Evolutionary conservation across 2,888 invertebrate species (phyloP).

Genomic region (Leucania comma): DNA sequence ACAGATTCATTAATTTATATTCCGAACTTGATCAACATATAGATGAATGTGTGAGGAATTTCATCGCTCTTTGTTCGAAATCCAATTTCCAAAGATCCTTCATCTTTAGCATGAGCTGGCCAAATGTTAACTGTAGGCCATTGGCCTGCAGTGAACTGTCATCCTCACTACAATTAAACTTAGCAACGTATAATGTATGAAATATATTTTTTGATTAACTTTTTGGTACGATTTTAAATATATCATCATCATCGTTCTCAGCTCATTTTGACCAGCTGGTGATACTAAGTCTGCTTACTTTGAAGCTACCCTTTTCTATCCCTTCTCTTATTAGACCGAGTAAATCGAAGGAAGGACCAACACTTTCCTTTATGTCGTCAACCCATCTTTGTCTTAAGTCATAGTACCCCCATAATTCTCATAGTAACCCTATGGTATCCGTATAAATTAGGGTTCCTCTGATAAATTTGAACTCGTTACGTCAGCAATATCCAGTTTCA

Average conservation of each 20-base stretch:
- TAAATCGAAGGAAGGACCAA: constrained; percentile 20
- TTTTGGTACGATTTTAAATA: constrained; percentile 5
- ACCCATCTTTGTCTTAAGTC: constrained; percentile 30
- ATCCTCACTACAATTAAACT: not conserved
- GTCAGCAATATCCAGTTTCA: constrained; percentile 55
- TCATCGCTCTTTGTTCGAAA: constrained; percentile 17
- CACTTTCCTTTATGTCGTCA: constrained; percentile 28
- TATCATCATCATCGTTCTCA: not conserved
- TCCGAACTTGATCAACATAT: constrained; percentile 38
- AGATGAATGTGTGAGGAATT: constrained; percentile 28
- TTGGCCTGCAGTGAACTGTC: constrained; percentile 16
- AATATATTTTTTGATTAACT: constrained; percentile 2
- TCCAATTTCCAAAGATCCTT: constrained; percentile 38
- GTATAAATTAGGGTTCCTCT: constrained; percentile 56
- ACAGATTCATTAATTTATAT: constrained; percentile 42
- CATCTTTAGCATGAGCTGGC: constrained; percentile 36
- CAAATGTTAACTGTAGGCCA: constrained; percentile 9
- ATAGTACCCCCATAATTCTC: constrained; percentile 35
- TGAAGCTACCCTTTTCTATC: constrained; percentile 1
- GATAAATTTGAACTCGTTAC: constrained; percentile 59
- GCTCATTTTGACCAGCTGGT: constrained; percentile 16
- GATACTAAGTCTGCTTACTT: constrained; percentile 6
- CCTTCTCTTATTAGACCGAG: constrained; percentile 19
- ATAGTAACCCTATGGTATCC: constrained; percentile 48
- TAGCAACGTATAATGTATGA: constrained; percentile 5